Conservation (phyloP, 2,888 invertebrate species). For the Encarsia formosa region DNA sequence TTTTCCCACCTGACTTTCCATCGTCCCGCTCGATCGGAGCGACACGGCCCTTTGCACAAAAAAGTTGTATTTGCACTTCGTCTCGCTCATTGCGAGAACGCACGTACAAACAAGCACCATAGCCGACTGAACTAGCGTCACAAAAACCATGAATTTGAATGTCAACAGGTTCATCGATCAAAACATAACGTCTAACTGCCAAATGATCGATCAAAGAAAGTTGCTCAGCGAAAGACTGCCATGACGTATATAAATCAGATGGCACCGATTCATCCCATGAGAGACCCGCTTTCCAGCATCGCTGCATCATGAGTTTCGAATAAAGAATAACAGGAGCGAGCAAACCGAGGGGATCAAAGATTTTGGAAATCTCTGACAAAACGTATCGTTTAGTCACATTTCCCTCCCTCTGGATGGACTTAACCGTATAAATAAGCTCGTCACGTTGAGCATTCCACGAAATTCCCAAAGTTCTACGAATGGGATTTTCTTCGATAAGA, state of each 20-base stretch:
- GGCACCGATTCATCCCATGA: constrained; percentile 35
- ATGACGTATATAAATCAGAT: constrained; percentile 11
- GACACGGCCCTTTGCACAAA: constrained; percentile 35
- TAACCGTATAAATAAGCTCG: constrained; percentile 10
- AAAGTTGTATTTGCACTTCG: constrained; percentile 5
- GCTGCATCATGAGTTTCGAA: constrained; percentile 14
- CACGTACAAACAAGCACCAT: constrained; percentile 30
- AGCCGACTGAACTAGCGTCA: constrained; percentile 29
- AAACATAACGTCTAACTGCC: constrained; percentile 4
- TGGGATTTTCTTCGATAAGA: background rate
- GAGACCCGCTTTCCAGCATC: constrained; percentile 24
- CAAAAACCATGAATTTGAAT: constrained; percentile 29
- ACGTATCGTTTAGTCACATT: constrained; percentile 12
- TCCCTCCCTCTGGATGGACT: background rate
- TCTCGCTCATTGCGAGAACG: background rate
- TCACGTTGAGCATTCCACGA: constrained; percentile 21
- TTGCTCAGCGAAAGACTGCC: constrained; percentile 16
- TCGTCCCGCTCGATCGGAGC: too few relatives aligned
- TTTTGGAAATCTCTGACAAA: constrained; percentile 18
- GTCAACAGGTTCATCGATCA: background rate
- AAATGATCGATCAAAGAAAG: constrained; percentile 16
- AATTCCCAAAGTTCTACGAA: background rate
- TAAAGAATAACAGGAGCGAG: constrained; percentile 12
- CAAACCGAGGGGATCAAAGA: constrained; percentile 18
- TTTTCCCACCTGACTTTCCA: too few relatives aligned